Evolutionary conservation across 1,140 invertebrate genomes (phyloP), one percentile per base, ranked within the genome.

Genomic region (Drosophila setifemur): DNA sequence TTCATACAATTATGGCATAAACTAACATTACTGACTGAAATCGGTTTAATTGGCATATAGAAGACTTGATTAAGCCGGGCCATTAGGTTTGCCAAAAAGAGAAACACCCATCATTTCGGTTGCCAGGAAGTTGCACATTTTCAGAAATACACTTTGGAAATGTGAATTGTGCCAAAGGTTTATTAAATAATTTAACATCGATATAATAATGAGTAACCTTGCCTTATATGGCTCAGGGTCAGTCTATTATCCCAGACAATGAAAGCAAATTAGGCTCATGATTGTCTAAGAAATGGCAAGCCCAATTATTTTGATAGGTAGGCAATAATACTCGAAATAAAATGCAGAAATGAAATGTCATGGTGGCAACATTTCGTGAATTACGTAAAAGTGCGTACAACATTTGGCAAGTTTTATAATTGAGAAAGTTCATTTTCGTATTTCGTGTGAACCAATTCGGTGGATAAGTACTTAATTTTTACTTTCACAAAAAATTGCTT

Each of bases 41-140:
- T 40, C n/a, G 45, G 3, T 7, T 61, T 78, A 78, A 78, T 78
- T 78, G 75, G 75, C 74, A 79, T 78, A 78, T 78, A 78, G 69
- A 79, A 78, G 75, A 79, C 47, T 63, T 78, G 54, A 78, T 78
- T 79, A 73, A 16, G 49, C n/a, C 7, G 31, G n/a, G 5, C 35
- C 19, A 70, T 70, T 70, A 50, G 26, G n/a, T 26, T 26, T 31
- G 31, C 66, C 44, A 49, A 71, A 53, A 31, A 11, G 11, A 63
- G 28, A n/a, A n/a, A 58, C 23, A 42, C 37, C 33, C 33, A 53
- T 63, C n/a, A 25, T n/a, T 29, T 28, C 4, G 12, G 8, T 39
- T 12, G 33, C 11, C 58, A 49, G 43, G 58, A 66, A 66, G 33
- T 64, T 23, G 33, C 1, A 2, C 25, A 40, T 63, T 64, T 48